Evolutionary conservation across 2,797 vertebrate species (phyloP).

Genomic region (Spinus pinus): DNA sequence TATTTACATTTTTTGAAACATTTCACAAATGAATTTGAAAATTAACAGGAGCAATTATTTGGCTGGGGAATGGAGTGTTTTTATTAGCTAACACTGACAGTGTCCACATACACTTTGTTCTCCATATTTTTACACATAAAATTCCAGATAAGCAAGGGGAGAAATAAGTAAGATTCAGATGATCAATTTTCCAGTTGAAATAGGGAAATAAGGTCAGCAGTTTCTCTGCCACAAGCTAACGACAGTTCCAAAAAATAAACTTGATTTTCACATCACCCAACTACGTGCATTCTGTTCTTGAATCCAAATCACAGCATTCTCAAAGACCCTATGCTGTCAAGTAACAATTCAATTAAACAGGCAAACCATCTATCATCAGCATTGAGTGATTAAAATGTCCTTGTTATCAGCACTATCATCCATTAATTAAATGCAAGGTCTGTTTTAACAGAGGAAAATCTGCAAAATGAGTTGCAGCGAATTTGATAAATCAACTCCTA

Average conservation of each 20-base stretch:
- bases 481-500: constrained; percentile 67
- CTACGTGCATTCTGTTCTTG: background rate
- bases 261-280: background rate
- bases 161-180: background rate
- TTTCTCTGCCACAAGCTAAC: background rate
- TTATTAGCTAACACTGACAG: background rate
- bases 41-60: background rate
- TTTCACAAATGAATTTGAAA: background rate
- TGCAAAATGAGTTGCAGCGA: constrained; percentile 38
- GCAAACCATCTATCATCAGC: constrained; percentile 59
- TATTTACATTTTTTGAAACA: background rate
- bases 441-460: constrained; percentile 38
- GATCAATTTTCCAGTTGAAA: background rate
- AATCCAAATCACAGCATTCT: constrained; percentile 5
- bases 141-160: background rate
- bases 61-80: background rate
- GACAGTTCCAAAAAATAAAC: background rate
- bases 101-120: fast-evolving
- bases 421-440: constrained; percentile 62
- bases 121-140: background rate
- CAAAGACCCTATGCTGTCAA: constrained; percentile 57
- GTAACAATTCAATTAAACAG: constrained; percentile 64
- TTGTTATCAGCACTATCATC: constrained; percentile 59
- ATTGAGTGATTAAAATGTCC: constrained; percentile 70
- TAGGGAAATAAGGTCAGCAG: background rate